Percentiles rank a stretch among this genome's conserved stretches.
Conservation (phyloP, 2,797 vertebrate species). For the Ammospiza maritima region DNA sequence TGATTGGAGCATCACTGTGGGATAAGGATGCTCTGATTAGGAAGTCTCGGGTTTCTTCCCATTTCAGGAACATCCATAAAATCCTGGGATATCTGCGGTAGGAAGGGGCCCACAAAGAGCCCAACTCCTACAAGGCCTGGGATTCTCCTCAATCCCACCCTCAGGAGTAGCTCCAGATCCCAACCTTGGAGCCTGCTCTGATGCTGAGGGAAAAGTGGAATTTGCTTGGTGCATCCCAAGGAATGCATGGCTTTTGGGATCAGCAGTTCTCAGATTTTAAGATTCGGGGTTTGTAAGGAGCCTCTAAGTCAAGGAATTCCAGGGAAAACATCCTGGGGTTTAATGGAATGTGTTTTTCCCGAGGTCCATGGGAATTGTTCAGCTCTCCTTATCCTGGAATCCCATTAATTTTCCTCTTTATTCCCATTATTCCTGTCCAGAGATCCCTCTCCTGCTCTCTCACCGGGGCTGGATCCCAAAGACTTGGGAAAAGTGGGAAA, state of each 20-base stretch:
- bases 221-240: accelerated
- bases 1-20: neutral
- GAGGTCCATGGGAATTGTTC: accelerated
- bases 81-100: neutral
- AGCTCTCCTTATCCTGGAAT: too few relatives aligned
- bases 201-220: accelerated
- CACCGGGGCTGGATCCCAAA: accelerated
- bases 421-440: neutral
- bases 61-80: neutral
- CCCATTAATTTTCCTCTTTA: neutral
- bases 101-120: neutral
- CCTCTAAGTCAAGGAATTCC: neutral
- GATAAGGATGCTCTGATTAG: neutral
- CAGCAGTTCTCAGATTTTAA: neutral
- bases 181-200: accelerated
- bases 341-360: neutral
- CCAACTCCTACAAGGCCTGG: neutral
- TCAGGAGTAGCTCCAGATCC: neutral
- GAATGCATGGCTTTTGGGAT: accelerated
- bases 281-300: neutral
- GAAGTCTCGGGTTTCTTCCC: neutral
- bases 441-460: neutral
- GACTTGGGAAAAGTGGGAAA: neutral
- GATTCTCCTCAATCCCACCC: neutral
- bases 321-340: neutral